Evolutionary conservation across 1,140 invertebrate species (phyloP), one percentile per base, ranked within the genome.

Genomic region (Melanaphis sacchari): DNA sequence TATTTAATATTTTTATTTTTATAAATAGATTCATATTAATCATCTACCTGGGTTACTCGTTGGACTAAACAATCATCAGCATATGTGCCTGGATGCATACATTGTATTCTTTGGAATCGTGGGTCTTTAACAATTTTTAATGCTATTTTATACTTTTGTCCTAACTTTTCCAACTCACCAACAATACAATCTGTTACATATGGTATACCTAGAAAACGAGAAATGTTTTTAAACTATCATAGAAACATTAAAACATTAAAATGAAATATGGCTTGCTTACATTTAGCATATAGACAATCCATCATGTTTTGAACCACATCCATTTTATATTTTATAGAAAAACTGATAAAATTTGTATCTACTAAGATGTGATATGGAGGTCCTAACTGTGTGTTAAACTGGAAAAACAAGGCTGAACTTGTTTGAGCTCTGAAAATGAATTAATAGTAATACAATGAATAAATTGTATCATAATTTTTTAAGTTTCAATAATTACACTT

Each of bases 341-440:
- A 99, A 95, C 99, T 99, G 7, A 99, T 97, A 94, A 99, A 99
- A 96, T 99, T 99, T 3, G 99, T 99, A 95, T 99, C 99, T 31
- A 99, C 95, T 52, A 99, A 95, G 81, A 99, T 97, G 94, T 99
- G 99, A 95, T 99, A 99, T 1, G 99, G 99, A 26, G 99, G 99
- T 2, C 99, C 99, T 5, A 99, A 95, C 95, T 99, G 99, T n/a
- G 98, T 99, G 95, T 99, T 99, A 95, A 99, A 99, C 95, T 99
- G 97, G 94, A 99, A 99, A 95, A 99, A 99, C 93, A 99, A 95
- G 0, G 98, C 98, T 21, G 98, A 98, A 59, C 98, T 99, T 82
- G 96, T 96, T 96, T 99, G 98, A 52, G 98, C 97, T 15, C 96
- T 96, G 92, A 93, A 95, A 94, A 91, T 36, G 41, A 40, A 31